Evolutionary conservation across 37 sponge, comb jelly and placozoan genomes (phyloP).

Genomic region (Hexactinellida sp.): DNA sequence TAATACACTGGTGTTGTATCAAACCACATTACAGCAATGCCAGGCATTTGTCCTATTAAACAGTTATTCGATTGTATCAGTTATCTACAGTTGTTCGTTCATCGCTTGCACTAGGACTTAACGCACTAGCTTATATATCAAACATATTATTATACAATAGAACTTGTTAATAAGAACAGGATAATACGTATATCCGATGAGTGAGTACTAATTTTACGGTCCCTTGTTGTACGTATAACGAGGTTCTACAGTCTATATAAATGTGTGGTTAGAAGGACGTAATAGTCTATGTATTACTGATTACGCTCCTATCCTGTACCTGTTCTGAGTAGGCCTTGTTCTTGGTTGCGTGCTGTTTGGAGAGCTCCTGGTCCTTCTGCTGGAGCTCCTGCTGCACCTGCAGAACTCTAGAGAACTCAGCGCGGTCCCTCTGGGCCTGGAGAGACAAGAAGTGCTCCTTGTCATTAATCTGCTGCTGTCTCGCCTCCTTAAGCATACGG

Average conservation of each 20-base stretch:
- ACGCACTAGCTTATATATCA: too few species aligned
- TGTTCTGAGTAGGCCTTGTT: background rate
- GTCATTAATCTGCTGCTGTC: conserved; percentile 62
- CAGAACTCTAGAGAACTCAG: conserved; percentile 89
- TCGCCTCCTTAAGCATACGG: conserved; percentile 40
- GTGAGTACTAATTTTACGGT: too few species aligned
- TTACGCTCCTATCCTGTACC: background rate
- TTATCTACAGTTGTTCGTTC: too few species aligned
- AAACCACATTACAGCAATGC: too few species aligned
- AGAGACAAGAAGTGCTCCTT: conserved; percentile 93
- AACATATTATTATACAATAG: too few species aligned
- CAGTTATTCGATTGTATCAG: too few species aligned
- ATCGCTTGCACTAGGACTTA: too few species aligned
- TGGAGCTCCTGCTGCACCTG: conserved; percentile 20
- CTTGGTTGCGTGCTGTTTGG: background rate
- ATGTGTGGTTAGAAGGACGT: background rate
- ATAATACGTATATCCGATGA: too few species aligned
- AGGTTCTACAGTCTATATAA: background rate
- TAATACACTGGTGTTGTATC: too few species aligned
- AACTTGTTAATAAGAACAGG: too few species aligned
- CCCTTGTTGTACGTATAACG: background rate
- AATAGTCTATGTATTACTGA: background rate
- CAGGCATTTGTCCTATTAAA: too few species aligned
- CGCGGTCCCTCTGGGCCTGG: conserved; percentile 82
- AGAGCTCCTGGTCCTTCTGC: background rate